Conservation (phyloP, 2,888 invertebrate genomes). For the Athripsodes cinereus region DNA sequence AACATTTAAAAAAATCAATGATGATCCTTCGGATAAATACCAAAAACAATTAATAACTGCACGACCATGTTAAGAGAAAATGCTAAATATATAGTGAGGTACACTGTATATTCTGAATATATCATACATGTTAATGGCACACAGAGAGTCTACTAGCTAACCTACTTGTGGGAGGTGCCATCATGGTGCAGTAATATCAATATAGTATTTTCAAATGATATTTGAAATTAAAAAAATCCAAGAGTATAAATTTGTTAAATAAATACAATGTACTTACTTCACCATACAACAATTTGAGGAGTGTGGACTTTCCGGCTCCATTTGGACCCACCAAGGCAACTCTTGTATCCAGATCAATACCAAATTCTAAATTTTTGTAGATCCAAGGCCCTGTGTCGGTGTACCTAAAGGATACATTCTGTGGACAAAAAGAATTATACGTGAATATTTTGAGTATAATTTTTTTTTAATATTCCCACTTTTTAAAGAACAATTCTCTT, state of each 20-base stretch:
- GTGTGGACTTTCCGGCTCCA: slow-evolving; percentile 97
- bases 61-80: too few species aligned
- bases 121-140: too few species aligned
- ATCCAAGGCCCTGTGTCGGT: slow-evolving; percentile 81
- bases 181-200: too few species aligned
- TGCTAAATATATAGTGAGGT: too few species aligned
- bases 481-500: too few species aligned
- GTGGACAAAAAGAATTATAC: background rate
- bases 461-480: too few species aligned
- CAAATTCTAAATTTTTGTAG: slow-evolving; percentile 96
- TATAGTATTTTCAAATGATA: background rate
- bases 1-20: background rate
- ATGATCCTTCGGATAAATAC: too few species aligned
- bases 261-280: slow-evolving; percentile 53
- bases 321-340: slow-evolving; percentile 96
- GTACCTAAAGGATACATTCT: slow-evolving; percentile 95
- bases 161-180: too few species aligned
- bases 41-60: too few species aligned
- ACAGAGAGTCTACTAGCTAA: too few species aligned
- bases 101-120: too few species aligned
- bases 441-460: too few species aligned
- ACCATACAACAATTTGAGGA: slow-evolving; percentile 91
- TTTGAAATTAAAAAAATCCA: background rate
- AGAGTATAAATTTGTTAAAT: background rate
- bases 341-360: slow-evolving; percentile 94